Evolutionary conservation across 2,888 invertebrate genomes (phyloP), one percentile per base, ranked within the genome.

Genomic region (Phania funesta): DNA sequence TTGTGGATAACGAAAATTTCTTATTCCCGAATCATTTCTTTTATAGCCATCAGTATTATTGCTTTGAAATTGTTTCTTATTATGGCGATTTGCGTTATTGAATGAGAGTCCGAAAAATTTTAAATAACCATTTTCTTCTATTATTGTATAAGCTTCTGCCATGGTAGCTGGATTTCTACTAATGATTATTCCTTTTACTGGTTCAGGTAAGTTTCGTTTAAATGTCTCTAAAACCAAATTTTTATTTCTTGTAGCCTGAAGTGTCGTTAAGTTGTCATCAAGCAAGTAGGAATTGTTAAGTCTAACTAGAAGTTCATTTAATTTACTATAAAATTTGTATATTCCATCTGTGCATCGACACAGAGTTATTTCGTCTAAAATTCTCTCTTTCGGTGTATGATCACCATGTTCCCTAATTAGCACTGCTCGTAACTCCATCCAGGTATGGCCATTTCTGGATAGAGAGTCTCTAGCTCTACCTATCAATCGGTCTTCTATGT

Each of bases 291-390:
- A 35, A 7, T 38, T n/a, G 9, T 38, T 9, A 38, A n/a, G 38
- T 46, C 65, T 65, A n/a, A 65, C 44, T 65, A 32, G 29, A 48
- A 65, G 65, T 38, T 65, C 7, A 46, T 65, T 65, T 29, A 65
- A 65, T 38, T 11, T 38, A 26, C 32, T n/a, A n/a, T n/a, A n/a
- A n/a, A n/a, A n/a, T n/a, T n/a, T n/a, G n/a, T n/a, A n/a, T n/a
- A n/a, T n/a, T n/a, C n/a, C n/a, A n/a, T n/a, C n/a, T n/a, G n/a
- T n/a, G n/a, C n/a, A n/a, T n/a, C n/a, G n/a, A n/a, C n/a, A n/a
- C n/a, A n/a, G n/a, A n/a, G n/a, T n/a, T n/a, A n/a, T n/a, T n/a
- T n/a, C n/a, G n/a, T n/a, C n/a, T n/a, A n/a, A n/a, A n/a, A n/a
- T n/a, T n/a, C n/a, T n/a, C n/a, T n/a, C n/a, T n/a, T n/a, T n/a